Percentiles rank a stretch among this genome's conserved stretches.
These are phyloP conservation scores for Agriotes lineatus DNA, from an alignment of 2,888 invertebrate genomes.

Conservation along the genomic window DNA sequence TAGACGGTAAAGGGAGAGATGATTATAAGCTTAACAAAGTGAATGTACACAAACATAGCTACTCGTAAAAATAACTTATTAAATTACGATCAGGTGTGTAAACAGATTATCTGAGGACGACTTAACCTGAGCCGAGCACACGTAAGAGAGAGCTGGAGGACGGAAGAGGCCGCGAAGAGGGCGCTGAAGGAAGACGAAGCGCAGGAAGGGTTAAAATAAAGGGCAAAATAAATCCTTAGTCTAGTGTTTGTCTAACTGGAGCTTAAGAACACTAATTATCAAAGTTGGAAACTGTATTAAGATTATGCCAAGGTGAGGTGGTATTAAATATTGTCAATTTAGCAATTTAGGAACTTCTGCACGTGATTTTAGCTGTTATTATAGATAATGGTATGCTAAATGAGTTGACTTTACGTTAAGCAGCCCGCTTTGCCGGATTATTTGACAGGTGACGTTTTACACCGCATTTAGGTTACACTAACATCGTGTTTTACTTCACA, in stretches of 20 bases:
- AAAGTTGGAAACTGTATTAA: conserved; percentile 68
- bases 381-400: conserved; percentile 65
- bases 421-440: conserved; percentile 62
- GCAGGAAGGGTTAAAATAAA: conserved; percentile 49
- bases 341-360: conserved; percentile 65
- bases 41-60: conserved; percentile 47
- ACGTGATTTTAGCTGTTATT: conserved; percentile 64
- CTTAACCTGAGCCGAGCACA: conserved; percentile 29
- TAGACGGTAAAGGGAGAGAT: conserved; percentile 39
- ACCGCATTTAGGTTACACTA: conserved; percentile 52
- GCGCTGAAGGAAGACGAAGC: conserved; percentile 31
- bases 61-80: conserved; percentile 52
- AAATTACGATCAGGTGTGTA: conserved; percentile 55
- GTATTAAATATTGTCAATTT: conserved; percentile 67
- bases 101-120: conserved; percentile 50
- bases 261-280: conserved; percentile 68
- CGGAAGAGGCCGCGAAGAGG: conserved; percentile 8
- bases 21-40: conserved; percentile 50
- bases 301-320: conserved; percentile 63
- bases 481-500: conserved; percentile 42
- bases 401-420: conserved; percentile 64
- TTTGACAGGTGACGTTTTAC: conserved; percentile 63
- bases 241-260: conserved; percentile 65
- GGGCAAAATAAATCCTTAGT: conserved; percentile 63
- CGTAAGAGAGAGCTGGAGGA: conserved; percentile 35